Evolutionary conservation across 2,113 vertebrate species (phyloP).

Genomic region (Chionodraco myersi): DNA sequence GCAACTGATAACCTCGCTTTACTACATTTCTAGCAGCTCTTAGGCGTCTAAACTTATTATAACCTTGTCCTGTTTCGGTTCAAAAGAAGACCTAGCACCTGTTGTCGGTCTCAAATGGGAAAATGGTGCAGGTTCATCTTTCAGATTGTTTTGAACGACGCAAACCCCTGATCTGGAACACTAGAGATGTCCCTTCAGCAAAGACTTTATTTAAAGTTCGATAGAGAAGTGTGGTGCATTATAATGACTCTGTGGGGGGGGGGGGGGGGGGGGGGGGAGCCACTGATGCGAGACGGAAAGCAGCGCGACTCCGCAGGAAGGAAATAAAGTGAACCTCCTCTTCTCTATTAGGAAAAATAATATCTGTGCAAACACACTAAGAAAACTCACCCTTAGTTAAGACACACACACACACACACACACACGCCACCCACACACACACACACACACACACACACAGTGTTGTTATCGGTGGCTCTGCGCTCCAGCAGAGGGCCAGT

Average conservation of each 20-base stretch:
- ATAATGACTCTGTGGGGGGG: neutral
- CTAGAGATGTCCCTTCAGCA: neutral
- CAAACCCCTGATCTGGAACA: neutral
- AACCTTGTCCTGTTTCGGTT: too few species aligned
- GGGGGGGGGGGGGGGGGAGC: neutral
- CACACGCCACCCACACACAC: neutral
- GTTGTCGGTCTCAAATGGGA: neutral
- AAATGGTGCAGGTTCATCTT: neutral
- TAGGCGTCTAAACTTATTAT: too few species aligned
- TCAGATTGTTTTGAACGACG: neutral
- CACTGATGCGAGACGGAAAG: neutral
- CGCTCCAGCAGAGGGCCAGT: slow-evolving; percentile 66
- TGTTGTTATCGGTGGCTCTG: slow-evolving; percentile 61
- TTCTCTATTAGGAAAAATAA: neutral
- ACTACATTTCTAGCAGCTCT: too few species aligned
- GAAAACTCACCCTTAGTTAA: slow-evolving; percentile 34
- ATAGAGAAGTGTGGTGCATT: neutral
- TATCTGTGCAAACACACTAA: slow-evolving; percentile 18
- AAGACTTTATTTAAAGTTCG: neutral
- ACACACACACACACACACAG: slow-evolving; percentile 12
- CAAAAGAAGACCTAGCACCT: too few species aligned
- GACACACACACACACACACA: slow-evolving; percentile 11
- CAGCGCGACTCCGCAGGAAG: neutral
- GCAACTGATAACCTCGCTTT: neutral
- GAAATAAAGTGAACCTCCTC: neutral